These are phyloP conservation scores for Hirtodrosophila duncani DNA, from an alignment of 2,888 invertebrate species.

Conservation along the genomic window DNA sequence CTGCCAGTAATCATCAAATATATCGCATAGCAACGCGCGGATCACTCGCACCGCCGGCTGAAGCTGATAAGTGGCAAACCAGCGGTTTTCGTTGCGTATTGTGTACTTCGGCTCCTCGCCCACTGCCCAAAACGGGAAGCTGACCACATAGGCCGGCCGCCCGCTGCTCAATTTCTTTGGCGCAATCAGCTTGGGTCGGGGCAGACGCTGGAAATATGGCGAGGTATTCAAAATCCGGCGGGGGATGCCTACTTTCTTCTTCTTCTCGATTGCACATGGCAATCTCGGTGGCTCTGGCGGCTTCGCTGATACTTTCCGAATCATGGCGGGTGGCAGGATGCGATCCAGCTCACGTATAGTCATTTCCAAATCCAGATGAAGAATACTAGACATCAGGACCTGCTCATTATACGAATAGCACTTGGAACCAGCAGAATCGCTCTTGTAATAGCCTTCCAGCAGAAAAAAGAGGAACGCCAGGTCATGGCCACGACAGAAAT, in stretches of 20 bases:
- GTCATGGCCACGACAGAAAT: constrained; percentile 49
- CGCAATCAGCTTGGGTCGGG: not conserved
- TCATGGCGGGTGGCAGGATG: constrained; percentile 53
- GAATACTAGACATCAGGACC: constrained; percentile 49
- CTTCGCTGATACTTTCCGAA: too few species aligned
- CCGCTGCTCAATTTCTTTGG: not conserved
- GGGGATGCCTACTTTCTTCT: too few species aligned
- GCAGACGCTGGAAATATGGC: constrained; percentile 13
- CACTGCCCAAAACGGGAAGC: constrained; percentile 24
- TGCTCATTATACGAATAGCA: constrained; percentile 50
- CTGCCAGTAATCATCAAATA: constrained; percentile 9
- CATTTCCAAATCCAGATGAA: constrained; percentile 52
- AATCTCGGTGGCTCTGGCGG: too few species aligned
- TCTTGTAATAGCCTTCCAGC: constrained; percentile 50
- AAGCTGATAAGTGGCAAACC: constrained; percentile 24
- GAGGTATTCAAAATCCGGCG: too few species aligned
- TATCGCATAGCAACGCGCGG: not conserved
- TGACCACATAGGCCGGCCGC: not conserved
- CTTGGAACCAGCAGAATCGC: too few species aligned
- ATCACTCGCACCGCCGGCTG: constrained; percentile 18
- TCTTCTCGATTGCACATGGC: too few species aligned
- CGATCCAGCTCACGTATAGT: constrained; percentile 58
- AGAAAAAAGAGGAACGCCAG: constrained; percentile 66
- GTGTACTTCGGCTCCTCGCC: constrained; percentile 13
- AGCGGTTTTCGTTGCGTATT: constrained; percentile 11